Conservation (phyloP, 2,797 vertebrate species). For the Hafferia zeledoni region DNA sequence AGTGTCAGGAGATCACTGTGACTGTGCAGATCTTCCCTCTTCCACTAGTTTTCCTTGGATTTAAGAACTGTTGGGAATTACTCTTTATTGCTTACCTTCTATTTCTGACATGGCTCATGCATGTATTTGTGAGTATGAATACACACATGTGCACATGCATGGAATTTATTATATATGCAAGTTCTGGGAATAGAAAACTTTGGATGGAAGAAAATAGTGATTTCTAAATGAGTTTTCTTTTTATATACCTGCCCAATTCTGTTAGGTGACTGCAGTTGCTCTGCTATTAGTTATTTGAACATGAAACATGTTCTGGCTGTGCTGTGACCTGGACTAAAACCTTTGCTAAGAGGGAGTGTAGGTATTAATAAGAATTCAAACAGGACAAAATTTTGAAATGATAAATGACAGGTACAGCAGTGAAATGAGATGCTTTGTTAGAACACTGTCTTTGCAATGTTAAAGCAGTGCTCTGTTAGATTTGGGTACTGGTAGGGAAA, state of each 20-base stretch:
- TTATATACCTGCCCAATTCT: not conserved
- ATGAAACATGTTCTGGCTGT: not conserved
- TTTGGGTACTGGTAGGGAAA: not conserved
- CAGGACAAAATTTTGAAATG: not conserved
- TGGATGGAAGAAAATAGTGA: not conserved
- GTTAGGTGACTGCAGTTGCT: not conserved
- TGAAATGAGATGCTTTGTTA: not conserved
- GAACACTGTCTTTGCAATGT: not conserved
- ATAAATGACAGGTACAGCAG: not conserved
- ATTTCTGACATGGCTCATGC: not conserved
- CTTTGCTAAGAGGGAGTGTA: not conserved
- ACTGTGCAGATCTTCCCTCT: not conserved
- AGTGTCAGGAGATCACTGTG: not conserved
- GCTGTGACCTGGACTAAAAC: not conserved
- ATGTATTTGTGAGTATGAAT: not conserved
- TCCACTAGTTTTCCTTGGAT: not conserved
- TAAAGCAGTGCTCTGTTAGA: not conserved
- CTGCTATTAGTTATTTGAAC: not conserved
- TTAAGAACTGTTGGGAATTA: not conserved
- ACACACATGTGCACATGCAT: not conserved
- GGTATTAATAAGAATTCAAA: not conserved
- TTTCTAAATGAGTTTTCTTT: not conserved
- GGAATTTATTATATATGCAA: not conserved
- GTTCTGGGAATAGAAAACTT: not conserved
- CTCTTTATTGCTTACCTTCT: not conserved